Base-by-base conservation (phyloP, 1,140 invertebrate species). In the Megathymus violae region DNA sequence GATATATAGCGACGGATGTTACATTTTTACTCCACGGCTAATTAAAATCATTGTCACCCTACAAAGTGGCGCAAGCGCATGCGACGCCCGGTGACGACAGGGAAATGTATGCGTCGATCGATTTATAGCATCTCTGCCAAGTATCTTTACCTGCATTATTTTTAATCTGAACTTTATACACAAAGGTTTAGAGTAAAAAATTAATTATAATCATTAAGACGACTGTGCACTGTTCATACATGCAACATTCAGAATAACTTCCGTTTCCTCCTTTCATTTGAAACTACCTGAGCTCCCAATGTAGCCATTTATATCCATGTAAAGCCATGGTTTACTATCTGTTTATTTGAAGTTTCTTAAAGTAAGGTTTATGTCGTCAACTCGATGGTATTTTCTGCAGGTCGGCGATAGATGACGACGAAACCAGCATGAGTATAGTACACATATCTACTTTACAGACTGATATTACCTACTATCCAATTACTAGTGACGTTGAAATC, bases 91-190 rank as follows among this genome's bases (percentile, higher is more conserved):
- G 71, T 69, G 81, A 67, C 76, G 84, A 87, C 78, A 84, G 74
- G 74, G 71, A 80, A 80, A 85, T 77, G 82, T 62, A 65, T 66
- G 51, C 75, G 78, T 62, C 69, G 83, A 85, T 60, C 75, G 83
- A 85, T 85, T 85, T 82, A 86, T 73, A 67, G 52, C 60, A 56
- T 58, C 60, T 50, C 22, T 31, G 31, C 11, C 31, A 34, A 44
- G 48, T 36, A 43, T 40, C 25, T 34, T 46, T 36, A 17, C 22
- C 11, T 16, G 16, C 6, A 0, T 2, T 15, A 0, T 14, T 25
- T 54, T n/a, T 25, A 43, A 31, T 43, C 31, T 52, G 25, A 27
- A 56, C 52, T n/a, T 43, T 56, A 43, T 7, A 7, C 0, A 1
- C 3, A 14, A 7, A n/a, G 14, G 4, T 4, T 27, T 31, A 56